A percentile compares a stretch with the other conserved stretches of the same genome.
These are phyloP conservation scores for Macroglossus sobrinus DNA, from an alignment of 2,113 vertebrate genomes.

Conservation along the genomic window DNA sequence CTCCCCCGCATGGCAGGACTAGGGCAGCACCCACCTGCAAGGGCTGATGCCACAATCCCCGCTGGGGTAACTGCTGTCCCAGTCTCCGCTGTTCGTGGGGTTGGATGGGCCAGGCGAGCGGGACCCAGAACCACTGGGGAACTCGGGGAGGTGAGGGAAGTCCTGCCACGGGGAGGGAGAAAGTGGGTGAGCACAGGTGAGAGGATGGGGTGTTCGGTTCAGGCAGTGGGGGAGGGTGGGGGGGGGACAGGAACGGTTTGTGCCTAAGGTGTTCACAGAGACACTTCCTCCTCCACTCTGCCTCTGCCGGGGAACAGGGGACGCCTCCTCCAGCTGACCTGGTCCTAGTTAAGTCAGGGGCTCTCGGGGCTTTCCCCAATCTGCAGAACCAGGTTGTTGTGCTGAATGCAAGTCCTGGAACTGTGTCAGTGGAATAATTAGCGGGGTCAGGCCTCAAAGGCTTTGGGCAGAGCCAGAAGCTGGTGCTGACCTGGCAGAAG, in stretches of 20 bases:
- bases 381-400: neutral
- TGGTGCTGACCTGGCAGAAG: neutral
- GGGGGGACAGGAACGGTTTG: rapidly evolving
- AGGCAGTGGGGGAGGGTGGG: rapidly evolving
- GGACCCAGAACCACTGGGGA: constrained; percentile 92
- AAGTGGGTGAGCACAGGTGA: neutral
- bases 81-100: constrained; percentile 89
- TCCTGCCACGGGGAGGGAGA: constrained; percentile 80
- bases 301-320: neutral
- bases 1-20: neutral
- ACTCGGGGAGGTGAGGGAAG: constrained; percentile 96
- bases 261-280: neutral
- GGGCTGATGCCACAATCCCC: constrained; percentile 96
- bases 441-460: neutral
- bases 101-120: constrained; percentile 94
- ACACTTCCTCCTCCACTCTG: neutral
- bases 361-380: neutral
- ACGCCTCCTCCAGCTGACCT: neutral
- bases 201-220: rapidly evolving
- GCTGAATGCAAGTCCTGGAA: neutral
- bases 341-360: neutral
- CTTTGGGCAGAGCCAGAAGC: neutral
- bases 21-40: constrained; percentile 89
- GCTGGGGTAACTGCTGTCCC: constrained; percentile 95
- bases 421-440: neutral